phyloP scores from a whole-genome alignment of 2,888 invertebrate genomes.

The Ceraclea dissimilis region DNA sequence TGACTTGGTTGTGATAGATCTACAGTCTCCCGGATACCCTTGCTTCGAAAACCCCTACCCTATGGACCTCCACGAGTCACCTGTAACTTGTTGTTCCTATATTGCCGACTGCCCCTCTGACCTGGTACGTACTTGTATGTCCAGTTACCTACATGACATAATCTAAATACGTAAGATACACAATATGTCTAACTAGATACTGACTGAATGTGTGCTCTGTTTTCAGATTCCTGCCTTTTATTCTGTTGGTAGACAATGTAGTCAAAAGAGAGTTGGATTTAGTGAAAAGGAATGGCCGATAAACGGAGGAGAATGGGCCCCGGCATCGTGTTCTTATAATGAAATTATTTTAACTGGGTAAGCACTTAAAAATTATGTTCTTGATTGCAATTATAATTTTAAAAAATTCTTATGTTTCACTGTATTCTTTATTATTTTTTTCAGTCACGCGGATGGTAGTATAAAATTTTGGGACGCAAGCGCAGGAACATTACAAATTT shows the following conservation, averaged over 20 bases:
- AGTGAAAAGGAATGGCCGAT: constrained; percentile 95
- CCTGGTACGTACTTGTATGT: constrained; percentile 52
- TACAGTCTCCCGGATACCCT: constrained; percentile 91
- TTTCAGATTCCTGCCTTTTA: constrained; percentile 80
- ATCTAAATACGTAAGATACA: neutral
- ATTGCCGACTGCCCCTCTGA: constrained; percentile 97
- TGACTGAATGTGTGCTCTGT: too few species aligned
- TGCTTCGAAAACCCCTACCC: constrained; percentile 99
- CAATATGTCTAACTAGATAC: too few species aligned
- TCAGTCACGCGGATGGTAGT: constrained; percentile 96
- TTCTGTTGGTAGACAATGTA: constrained; percentile 76
- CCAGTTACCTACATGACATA: too few species aligned
- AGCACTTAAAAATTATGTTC: constrained; percentile 24
- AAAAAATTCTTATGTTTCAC: too few species aligned
- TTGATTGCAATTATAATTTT: too few species aligned
- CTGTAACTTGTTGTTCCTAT: constrained; percentile 95
- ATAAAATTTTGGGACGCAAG: constrained; percentile 99
- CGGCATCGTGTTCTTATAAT: constrained; percentile 92
- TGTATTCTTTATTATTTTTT: constrained; percentile 31
- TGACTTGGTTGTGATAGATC: constrained; percentile 96
- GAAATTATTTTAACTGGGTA: constrained; percentile 98
- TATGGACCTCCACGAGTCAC: constrained; percentile 98
- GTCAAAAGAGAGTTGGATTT: constrained; percentile 73
- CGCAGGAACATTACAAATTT: constrained; percentile 88
- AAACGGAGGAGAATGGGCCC: constrained; percentile 93